Evolutionary conservation across 1,140 invertebrate species (phyloP), one percentile per base, ranked within the genome.

Genomic region (Himalopsyche phryganea): DNA sequence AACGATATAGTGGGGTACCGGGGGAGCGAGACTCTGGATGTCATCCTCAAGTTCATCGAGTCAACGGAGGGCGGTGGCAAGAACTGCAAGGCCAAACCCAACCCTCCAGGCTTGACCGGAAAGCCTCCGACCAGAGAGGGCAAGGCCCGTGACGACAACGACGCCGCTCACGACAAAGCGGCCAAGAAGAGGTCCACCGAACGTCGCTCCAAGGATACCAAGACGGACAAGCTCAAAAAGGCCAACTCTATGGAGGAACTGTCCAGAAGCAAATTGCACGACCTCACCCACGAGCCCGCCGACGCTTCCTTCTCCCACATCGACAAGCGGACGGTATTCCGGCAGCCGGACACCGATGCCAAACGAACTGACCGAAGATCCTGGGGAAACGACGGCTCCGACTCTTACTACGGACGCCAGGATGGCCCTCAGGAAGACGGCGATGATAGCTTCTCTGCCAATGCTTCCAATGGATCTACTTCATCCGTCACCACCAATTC

Each of bases 171-270:
- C 64, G 74, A 77, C 62, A 73, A 75, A 65, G 65, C 57, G 61
- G 44, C 19, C 50, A 77, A 77, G 66, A 76, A 76, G 58, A 67
- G 74, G 10, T 75, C 74, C 59, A 67, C 69, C 36, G 75, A 78
- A 61, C 68, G 74, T 1, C 70, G 74, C 54, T 7, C 50, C 6
- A 77, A 77, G 65, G 73, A 76, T 62, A 38, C 20, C 32, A 73
- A 75, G 63, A 45, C 69, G 72, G 67, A 74, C 72, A 66, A 76
- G 70, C 20, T 83, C 35, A 81, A 85, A 67, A 84, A 85, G 59
- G 82, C 84, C 36, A 83, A 83, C 64, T 86, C 84, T 9, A 69
- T 88, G 32, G 86, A 88, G 70, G 86, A 88, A 71, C 81, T 88
- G 56, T 86, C 85, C 1, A 83, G 82, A 49, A 83, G 82, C 10